A percentile compares a stretch with the other conserved stretches of the same genome.
These are phyloP conservation scores for Muscicapa comitata DNA, from an alignment of 2,797 vertebrate genomes.

Conservation along the genomic window DNA sequence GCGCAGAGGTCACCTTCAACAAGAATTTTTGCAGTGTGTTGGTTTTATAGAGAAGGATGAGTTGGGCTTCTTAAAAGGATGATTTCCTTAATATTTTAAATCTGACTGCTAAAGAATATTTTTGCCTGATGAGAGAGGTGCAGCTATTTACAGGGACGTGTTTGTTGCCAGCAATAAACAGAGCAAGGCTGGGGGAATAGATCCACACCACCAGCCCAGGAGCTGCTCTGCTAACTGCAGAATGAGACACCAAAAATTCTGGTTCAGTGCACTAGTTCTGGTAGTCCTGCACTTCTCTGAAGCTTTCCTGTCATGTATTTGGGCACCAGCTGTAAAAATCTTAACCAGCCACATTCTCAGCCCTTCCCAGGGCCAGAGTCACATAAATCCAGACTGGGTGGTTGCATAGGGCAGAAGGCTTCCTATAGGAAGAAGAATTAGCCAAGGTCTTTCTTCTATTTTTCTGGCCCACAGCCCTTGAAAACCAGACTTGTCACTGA, in stretches of 20 bases:
- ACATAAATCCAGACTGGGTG: background rate
- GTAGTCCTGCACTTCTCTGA: background rate
- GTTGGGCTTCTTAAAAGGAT: background rate
- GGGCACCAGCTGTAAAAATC: background rate
- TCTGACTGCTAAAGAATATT: background rate
- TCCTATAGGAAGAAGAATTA: background rate
- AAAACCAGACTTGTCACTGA: background rate
- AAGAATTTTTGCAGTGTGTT: background rate
- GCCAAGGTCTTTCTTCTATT: background rate
- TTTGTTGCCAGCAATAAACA: background rate
- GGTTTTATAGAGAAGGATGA: background rate
- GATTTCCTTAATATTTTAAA: background rate
- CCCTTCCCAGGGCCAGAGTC: background rate
- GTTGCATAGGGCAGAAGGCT: background rate
- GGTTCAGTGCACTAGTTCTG: background rate
- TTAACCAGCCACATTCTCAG: background rate
- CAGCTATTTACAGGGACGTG: background rate
- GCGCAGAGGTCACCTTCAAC: background rate
- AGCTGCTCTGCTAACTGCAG: background rate
- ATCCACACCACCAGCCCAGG: background rate
- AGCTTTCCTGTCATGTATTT: background rate
- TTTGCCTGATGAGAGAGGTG: background rate
- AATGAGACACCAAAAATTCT: background rate
- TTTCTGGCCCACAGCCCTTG: background rate
- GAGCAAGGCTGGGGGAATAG: background rate